Evolutionary conservation across 2,113 vertebrate genomes (phyloP).

Genomic region (Hypocryptadius cinnamomeus): DNA sequence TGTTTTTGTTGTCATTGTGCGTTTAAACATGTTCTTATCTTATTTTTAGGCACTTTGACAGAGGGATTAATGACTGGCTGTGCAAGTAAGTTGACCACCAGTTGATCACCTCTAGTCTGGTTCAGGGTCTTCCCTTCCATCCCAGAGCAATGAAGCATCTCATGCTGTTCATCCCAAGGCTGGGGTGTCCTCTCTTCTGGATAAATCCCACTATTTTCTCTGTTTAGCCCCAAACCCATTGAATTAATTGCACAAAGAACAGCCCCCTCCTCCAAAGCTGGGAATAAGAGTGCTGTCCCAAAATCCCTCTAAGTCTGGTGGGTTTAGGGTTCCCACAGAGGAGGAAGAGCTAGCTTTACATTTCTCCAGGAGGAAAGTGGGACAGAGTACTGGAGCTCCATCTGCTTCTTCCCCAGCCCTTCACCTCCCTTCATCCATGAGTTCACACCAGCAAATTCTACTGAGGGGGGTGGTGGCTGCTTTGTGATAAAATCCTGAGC

Average conservation of each 20-base stretch:
- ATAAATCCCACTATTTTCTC: background rate
- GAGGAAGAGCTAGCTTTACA: background rate
- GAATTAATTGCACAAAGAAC: background rate
- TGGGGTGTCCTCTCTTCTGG: background rate
- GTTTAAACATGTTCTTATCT: background rate
- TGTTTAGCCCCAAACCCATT: background rate
- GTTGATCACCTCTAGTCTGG: background rate
- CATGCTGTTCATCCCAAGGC: background rate
- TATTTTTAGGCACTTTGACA: conserved; percentile 86
- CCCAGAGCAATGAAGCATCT: background rate
- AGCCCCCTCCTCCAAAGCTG: accelerated
- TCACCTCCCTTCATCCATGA: background rate
- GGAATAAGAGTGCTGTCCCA: background rate
- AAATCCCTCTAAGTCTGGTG: background rate
- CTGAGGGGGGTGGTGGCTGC: background rate
- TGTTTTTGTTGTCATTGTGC: background rate
- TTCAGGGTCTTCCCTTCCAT: background rate
- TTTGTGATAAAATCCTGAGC: background rate
- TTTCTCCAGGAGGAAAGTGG: background rate
- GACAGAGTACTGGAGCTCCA: background rate
- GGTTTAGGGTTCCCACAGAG: accelerated
- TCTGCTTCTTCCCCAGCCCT: background rate
- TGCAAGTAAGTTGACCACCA: conserved; percentile 91
- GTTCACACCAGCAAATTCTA: background rate
- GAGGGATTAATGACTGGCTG: conserved; percentile 95